These are phyloP conservation scores for Coregonus clupeaformis DNA, from an alignment of 2,113 vertebrate species.

Conservation along the genomic window DNA sequence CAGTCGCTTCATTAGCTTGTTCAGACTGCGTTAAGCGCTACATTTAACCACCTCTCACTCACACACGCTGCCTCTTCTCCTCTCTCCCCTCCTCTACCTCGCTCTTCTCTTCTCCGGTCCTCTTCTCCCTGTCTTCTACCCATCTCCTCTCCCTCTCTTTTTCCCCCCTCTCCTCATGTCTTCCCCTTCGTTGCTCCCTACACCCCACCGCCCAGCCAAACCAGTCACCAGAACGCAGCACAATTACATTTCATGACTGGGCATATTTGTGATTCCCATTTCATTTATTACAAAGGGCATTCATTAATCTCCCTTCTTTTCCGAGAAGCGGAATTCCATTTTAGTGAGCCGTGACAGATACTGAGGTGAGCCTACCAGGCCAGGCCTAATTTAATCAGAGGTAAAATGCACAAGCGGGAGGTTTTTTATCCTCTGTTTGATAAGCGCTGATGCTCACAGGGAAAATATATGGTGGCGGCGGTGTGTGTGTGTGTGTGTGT, in stretches of 20 bases:
- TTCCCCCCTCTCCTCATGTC: no score
- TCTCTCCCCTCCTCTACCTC: neutral
- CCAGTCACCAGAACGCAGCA: conserved; percentile 81
- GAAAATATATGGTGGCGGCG: conserved; percentile 28
- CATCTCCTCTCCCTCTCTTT: no score
- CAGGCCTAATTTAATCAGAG: conserved; percentile 85
- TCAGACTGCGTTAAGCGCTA: conserved; percentile 81
- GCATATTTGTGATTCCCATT: conserved; percentile 85
- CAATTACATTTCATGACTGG: conserved; percentile 86
- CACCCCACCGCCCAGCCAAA: conserved; percentile 68
- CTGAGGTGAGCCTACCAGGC: conserved; percentile 78
- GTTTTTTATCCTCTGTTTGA: conserved; percentile 50
- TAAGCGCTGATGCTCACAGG: conserved; percentile 64
- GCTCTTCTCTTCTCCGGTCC: conserved; percentile 60
- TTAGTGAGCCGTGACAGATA: conserved; percentile 82
- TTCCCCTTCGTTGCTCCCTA: neutral
- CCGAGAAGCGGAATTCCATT: conserved; percentile 74
- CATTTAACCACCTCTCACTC: conserved; percentile 82
- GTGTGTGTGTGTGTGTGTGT: no score
- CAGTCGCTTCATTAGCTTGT: conserved; percentile 86
- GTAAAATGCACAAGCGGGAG: conserved; percentile 69
- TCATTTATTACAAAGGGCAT: conserved; percentile 83
- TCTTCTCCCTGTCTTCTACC: conserved; percentile 66
- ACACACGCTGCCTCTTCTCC: conserved; percentile 67
- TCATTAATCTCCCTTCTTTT: conserved; percentile 79